Percentiles rank a stretch among this genome's conserved stretches.
phyloP scores from a whole-genome alignment of 2,113 vertebrate genomes.

The Rana temporaria region DNA sequence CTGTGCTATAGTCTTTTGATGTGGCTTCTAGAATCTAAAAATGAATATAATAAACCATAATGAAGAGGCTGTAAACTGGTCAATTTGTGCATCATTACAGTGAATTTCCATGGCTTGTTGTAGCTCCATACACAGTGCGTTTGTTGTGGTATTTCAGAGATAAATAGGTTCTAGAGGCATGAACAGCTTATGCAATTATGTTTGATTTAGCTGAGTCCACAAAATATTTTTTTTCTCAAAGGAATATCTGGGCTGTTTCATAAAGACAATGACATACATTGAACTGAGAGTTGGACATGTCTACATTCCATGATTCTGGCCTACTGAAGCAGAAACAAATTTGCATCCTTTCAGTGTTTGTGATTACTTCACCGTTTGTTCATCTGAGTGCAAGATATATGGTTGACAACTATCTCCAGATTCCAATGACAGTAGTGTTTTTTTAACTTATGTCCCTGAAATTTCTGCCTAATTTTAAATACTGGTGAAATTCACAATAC shows the following conservation, averaged over 20 bases:
- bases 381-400: constrained; percentile 53
- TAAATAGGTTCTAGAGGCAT: constrained; percentile 35
- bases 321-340: constrained; percentile 44
- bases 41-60: background rate
- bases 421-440: background rate
- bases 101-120: background rate
- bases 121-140: constrained; percentile 55
- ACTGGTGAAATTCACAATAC: too few species aligned
- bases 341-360: background rate
- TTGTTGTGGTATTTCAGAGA: constrained; percentile 43
- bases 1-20: background rate
- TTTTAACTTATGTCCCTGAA: background rate
- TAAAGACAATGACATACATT: constrained; percentile 14
- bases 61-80: background rate
- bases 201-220: constrained; percentile 33
- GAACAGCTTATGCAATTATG: background rate
- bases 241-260: constrained; percentile 24
- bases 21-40: background rate
- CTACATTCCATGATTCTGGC: background rate
- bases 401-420: background rate
- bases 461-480: background rate
- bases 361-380: constrained; percentile 11
- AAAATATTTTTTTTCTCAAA: constrained; percentile 27
- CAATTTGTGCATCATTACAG: constrained; percentile 12
- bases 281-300: constrained; percentile 4